Conservation (phyloP, 2,113 vertebrate genomes). For the Malurus alboscapulatus region DNA sequence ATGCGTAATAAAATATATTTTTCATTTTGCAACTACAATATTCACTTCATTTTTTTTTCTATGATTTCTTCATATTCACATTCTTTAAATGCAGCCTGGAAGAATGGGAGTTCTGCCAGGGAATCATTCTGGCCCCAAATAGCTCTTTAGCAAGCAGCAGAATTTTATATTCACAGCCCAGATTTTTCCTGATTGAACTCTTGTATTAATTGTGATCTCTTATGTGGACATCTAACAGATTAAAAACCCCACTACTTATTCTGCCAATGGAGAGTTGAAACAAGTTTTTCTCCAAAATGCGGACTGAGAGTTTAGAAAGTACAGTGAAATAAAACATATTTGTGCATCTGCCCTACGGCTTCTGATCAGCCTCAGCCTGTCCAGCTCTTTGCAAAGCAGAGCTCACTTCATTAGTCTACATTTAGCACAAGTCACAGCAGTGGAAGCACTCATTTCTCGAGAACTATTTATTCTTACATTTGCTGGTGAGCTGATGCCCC, state of each 20-base stretch:
- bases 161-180: not conserved
- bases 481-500: not conserved
- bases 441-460: not conserved
- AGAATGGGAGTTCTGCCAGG: not conserved
- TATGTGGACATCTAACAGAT: not conserved
- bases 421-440: not conserved
- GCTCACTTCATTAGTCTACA: not conserved
- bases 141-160: not conserved
- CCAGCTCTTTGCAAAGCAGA: not conserved
- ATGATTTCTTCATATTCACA: not conserved
- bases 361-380: not conserved
- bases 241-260: fast-evolving
- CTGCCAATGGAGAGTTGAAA: not conserved
- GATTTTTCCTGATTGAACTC: not conserved
- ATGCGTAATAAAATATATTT: not conserved
- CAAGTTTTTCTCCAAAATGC: not conserved
- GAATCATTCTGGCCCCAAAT: not conserved
- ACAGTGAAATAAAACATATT: not conserved
- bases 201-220: not conserved
- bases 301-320: not conserved
- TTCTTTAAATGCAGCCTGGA: not conserved
- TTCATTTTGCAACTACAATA: not conserved
- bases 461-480: not conserved
- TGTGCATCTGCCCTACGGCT: not conserved
- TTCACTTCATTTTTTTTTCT: not conserved